These are phyloP conservation scores for Epizoanthus illoricatus DNA, from an alignment of 92 coral and sea anemone genomes.

Conservation along the genomic window DNA sequence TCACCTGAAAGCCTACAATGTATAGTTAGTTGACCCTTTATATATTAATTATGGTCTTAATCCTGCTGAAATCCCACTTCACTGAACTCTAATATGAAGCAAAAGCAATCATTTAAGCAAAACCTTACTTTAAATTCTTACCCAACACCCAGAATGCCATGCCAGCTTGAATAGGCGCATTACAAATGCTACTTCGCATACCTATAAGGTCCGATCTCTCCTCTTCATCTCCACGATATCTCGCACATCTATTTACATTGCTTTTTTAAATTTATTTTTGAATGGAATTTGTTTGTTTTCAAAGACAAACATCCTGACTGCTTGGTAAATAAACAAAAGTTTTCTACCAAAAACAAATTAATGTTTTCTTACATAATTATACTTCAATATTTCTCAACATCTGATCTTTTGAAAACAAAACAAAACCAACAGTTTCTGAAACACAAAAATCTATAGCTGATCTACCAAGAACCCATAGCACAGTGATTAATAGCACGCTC, in stretches of 20 bases:
- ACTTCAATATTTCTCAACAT: background rate
- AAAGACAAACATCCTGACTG: background rate
- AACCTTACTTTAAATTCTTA: slow-evolving; percentile 19
- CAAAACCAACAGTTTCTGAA: background rate
- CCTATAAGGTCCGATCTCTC: slow-evolving; percentile 44
- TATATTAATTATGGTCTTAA: background rate
- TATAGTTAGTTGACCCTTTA: background rate
- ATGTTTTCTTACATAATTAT: background rate
- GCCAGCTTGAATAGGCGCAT: slow-evolving; percentile 41
- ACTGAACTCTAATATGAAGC: slow-evolving; percentile 16
- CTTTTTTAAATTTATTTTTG: background rate
- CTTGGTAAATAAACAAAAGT: background rate
- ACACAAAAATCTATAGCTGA: background rate
- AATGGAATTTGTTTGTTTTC: slow-evolving; percentile 7
- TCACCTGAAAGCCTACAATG: background rate
- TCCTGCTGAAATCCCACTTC: slow-evolving; percentile 46
- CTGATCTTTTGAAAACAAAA: background rate
- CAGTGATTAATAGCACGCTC: background rate
- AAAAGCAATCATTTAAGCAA: background rate
- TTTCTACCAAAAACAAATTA: background rate
- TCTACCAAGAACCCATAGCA: background rate
- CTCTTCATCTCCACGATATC: slow-evolving; percentile 13
- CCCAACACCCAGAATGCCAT: slow-evolving; percentile 40
- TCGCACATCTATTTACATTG: slow-evolving; percentile 19
- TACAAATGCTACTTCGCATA: slow-evolving; percentile 43